These are phyloP conservation scores for Urosaurus nigricauda DNA, from an alignment of 2,797 vertebrate genomes.

Conservation along the genomic window DNA sequence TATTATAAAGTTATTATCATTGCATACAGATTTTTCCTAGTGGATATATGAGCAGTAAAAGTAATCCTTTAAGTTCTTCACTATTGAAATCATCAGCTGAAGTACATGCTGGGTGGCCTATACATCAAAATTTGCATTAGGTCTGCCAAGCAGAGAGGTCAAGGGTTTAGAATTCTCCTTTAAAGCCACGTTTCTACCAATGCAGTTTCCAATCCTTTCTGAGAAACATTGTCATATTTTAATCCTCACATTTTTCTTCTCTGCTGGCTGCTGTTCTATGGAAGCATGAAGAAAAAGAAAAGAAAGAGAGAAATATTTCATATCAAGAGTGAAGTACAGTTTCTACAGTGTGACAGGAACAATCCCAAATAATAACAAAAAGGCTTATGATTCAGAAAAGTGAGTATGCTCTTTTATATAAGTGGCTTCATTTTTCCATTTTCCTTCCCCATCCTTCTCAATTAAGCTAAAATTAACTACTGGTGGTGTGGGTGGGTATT, in stretches of 20 bases:
- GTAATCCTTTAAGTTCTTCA: conserved; percentile 51
- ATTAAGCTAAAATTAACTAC: conserved; percentile 48
- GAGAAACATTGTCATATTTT: conserved; percentile 52
- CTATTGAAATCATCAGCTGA: conserved; percentile 40
- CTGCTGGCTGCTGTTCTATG: neutral
- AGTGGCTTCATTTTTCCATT: conserved; percentile 22
- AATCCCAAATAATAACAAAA: conserved; percentile 52
- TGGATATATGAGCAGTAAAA: conserved; percentile 43
- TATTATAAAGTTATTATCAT: conserved; percentile 47
- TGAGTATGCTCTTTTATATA: conserved; percentile 31
- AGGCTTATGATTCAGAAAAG: conserved; percentile 47
- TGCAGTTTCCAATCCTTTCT: conserved; percentile 39
- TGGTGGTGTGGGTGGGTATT: neutral
- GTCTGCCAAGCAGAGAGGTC: conserved; percentile 41
- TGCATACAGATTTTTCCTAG: conserved; percentile 57
- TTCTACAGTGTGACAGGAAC: conserved; percentile 52
- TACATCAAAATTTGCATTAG: conserved; percentile 26
- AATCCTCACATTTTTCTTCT: conserved; percentile 55
- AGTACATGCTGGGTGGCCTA: conserved; percentile 46
- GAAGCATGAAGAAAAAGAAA: neutral
- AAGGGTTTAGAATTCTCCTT: conserved; percentile 39
- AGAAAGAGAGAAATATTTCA: conserved; percentile 31
- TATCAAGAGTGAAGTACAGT: conserved; percentile 44
- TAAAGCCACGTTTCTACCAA: conserved; percentile 32
- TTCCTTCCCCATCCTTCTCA: neutral